A percentile compares a stretch with the other conserved stretches of the same genome.
Conservation (phyloP, 2,888 invertebrate species). For the Synanthedon tipuliformis region DNA sequence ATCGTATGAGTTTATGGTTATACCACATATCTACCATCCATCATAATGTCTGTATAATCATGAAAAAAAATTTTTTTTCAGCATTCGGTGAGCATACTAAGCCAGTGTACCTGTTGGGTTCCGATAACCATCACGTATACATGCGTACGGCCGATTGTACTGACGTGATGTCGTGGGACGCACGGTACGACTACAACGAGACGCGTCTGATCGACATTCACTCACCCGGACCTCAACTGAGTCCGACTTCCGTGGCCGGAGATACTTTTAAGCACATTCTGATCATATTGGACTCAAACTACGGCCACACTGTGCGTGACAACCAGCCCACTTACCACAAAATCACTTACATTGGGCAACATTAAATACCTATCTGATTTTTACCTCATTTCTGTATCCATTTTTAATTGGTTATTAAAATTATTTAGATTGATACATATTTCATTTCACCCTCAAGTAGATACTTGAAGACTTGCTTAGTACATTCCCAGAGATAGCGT, state of each 20-base stretch:
- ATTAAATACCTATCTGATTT: too few species aligned
- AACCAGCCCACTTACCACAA: slow-evolving; percentile 42
- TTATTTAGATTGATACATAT: too few species aligned
- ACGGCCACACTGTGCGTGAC: slow-evolving; percentile 68
- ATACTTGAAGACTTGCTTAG: too few species aligned
- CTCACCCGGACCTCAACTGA: slow-evolving; percentile 53
- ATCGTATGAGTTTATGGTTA: background rate
- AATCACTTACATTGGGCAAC: slow-evolving; percentile 31
- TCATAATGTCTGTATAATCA: background rate
- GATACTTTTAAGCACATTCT: slow-evolving; percentile 63
- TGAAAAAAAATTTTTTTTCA: slow-evolving; percentile 15
- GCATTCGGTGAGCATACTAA: slow-evolving; percentile 35
- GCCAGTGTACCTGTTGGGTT: slow-evolving; percentile 35
- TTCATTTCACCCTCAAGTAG: too few species aligned
- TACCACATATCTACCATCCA: background rate
- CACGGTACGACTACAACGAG: slow-evolving; percentile 43
- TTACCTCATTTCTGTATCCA: too few species aligned
- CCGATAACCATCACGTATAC: slow-evolving; percentile 32
- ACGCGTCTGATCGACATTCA: slow-evolving; percentile 61
- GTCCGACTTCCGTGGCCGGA: slow-evolving; percentile 68
- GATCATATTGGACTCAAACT: slow-evolving; percentile 72
- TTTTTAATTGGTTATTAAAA: too few species aligned
- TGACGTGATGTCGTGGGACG: slow-evolving; percentile 72
- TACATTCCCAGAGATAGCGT: too few species aligned
- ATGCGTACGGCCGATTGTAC: slow-evolving; percentile 69